Percentiles rank a stretch among this genome's conserved stretches.
Evolutionary conservation across 2,888 invertebrate species (phyloP).

Genomic region (Camponotus fellah): DNA sequence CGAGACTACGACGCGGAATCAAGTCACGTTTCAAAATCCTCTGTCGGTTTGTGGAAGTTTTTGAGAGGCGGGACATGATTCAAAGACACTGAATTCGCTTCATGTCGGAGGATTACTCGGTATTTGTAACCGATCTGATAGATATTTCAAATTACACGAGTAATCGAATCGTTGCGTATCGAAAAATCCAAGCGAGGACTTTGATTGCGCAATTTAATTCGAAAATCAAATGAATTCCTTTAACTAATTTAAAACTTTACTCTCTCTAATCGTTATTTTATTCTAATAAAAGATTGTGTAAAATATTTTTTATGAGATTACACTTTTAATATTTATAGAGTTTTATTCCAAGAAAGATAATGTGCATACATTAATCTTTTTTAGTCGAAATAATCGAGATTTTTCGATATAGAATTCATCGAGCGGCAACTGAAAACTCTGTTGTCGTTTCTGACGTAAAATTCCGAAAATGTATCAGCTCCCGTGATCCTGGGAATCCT

Average conservation of each 20-base stretch:
- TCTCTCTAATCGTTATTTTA: not conserved
- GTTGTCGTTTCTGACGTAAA: conserved; percentile 32
- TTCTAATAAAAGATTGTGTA: not conserved
- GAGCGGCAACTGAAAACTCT: conserved; percentile 16
- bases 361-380: not conserved
- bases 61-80: conserved; percentile 50
- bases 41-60: conserved; percentile 64
- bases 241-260: not conserved
- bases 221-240: not conserved
- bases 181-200: not conserved
- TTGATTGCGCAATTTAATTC: not conserved
- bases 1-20: conserved; percentile 64
- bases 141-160: conserved; percentile 13
- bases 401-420: not conserved
- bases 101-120: conserved; percentile 38
- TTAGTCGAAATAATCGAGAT: not conserved
- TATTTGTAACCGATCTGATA: conserved; percentile 2
- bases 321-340: not conserved
- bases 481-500: conserved; percentile 63
- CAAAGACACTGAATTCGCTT: conserved; percentile 45
- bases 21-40: conserved; percentile 79
- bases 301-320: not conserved
- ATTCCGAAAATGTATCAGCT: conserved; percentile 65
- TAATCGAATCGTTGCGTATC: not conserved
- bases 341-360: not conserved